Conservation (phyloP, 2,797 vertebrate genomes). For the Esox lucius region DNA sequence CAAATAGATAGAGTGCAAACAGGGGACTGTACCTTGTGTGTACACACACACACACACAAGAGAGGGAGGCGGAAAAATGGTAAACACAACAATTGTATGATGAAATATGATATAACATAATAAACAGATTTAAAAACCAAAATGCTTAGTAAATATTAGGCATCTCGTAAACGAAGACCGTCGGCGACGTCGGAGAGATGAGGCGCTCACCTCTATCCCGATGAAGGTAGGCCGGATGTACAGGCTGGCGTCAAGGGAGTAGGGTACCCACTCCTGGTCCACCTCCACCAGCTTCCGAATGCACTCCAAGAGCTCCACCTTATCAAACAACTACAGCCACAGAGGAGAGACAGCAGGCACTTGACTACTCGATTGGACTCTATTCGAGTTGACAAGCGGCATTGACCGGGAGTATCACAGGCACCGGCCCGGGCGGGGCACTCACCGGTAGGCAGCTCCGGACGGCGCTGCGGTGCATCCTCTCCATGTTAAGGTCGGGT, state of each 20-base stretch:
- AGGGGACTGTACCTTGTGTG: too few relatives aligned
- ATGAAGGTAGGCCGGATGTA: conserved; percentile 89
- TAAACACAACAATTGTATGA: too few relatives aligned
- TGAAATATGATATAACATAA: too few relatives aligned
- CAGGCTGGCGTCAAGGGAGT: conserved; percentile 77
- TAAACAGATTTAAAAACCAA: too few relatives aligned
- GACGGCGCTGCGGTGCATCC: conserved; percentile 80
- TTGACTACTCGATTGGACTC: neutral
- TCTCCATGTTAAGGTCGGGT: conserved; percentile 89
- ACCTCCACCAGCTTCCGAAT: conserved; percentile 83
- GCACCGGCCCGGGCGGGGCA: neutral
- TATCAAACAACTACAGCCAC: conserved; percentile 78
- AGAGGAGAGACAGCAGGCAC: neutral
- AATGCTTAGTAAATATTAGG: too few relatives aligned
- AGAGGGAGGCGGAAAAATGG: too few relatives aligned
- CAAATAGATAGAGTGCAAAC: too few relatives aligned
- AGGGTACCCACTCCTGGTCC: conserved; percentile 88
- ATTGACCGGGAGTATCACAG: too few relatives aligned
- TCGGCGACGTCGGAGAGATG: neutral
- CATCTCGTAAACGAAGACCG: neutral
- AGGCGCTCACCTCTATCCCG: conserved; percentile 78
- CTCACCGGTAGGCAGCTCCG: conserved; percentile 85
- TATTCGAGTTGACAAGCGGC: too few relatives aligned
- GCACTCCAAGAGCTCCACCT: conserved; percentile 80
- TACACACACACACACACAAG: too few relatives aligned